A percentile compares a stretch with the other conserved stretches of the same genome.
Conservation (phyloP, 2,888 invertebrate genomes). For the Lasioglossum malachurum region DNA sequence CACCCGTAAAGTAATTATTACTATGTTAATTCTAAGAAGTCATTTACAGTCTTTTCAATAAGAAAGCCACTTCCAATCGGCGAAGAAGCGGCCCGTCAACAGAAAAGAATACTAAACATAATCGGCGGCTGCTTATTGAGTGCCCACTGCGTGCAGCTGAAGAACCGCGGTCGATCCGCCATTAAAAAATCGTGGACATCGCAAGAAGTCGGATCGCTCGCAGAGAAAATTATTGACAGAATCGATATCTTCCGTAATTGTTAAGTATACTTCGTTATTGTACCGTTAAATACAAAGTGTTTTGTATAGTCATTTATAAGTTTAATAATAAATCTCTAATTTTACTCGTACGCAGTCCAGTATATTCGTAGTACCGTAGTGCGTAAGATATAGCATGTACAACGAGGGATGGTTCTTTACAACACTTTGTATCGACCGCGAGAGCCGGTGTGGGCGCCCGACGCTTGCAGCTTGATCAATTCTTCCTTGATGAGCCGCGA, state of each 20-base stretch:
- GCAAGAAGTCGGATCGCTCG: conserved; percentile 44
- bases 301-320: conserved; percentile 67
- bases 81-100: not conserved
- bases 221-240: conserved; percentile 46
- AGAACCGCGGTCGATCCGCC: not conserved
- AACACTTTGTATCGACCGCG: conserved; percentile 98
- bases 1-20: not conserved
- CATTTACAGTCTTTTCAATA: conserved; percentile 2
- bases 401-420: conserved; percentile 83
- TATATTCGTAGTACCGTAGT: conserved; percentile 4
- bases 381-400: conserved; percentile 22
- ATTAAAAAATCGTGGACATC: not conserved
- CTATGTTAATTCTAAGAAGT: not conserved
- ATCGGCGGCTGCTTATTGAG: not conserved
- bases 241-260: conserved; percentile 50
- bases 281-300: conserved; percentile 73
- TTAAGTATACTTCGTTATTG: conserved; percentile 69
- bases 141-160: not conserved
- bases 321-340: conserved; percentile 73
- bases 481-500: conserved; percentile 99
- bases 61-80: not conserved
- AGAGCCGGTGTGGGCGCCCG: conserved; percentile 92
- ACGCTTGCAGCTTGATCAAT: conserved; percentile 94
- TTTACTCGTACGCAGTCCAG: conserved; percentile 56
- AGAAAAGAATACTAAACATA: conserved; percentile 6